Evolutionary conservation across 2,797 vertebrate genomes (phyloP), one percentile per base, ranked within the genome.

Genomic region (Parauchenoglanis punctatus): DNA sequence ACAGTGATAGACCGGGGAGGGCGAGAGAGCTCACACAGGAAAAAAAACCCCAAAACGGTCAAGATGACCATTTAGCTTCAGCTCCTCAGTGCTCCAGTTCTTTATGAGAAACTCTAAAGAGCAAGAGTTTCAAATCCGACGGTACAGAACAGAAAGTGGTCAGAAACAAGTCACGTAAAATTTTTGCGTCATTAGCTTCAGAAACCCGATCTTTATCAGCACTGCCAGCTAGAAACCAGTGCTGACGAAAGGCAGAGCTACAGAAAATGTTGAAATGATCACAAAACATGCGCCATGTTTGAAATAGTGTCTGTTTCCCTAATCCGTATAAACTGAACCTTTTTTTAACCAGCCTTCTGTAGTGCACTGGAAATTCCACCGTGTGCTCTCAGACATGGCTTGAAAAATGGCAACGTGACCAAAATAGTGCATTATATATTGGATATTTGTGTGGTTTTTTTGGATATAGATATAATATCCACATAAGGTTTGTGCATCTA

Each of bases 271-370:
- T 76, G 56, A 76, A 63, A 85, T 46, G 56, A 28, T 28, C 40
- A 75, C 56, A 31, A 76, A 85, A 28, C 58, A 15, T 77, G 4
- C 7, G 1, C 5, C 20, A 13, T 49, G 12, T 52, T 67, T 54
- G 70, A 85, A 84, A 84, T 28, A 18, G 25, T 75, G 63, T 54
- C 63, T 54, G 46, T 35, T 83, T 83, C 8, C 63, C 4, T 31
- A 7, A 67, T 52, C 46, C 1, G 1, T 23, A 23, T 31, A 83
- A 67, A 83, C 61, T 63, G 20, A 6, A 25, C 46, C 18, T 44
- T 46, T 40, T 63, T 52, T 23, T 1, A 65, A 17, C 59, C 44
- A 31, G 40, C 8, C 58, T 67, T 1, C 18, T 31, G 63, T 52
- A 68, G n/a, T 25, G 28, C 46, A 25, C 40, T 54, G 81, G 63